A percentile compares a stretch with the other conserved stretches of the same genome.
phyloP scores from a whole-genome alignment of 1,140 invertebrate genomes.

The Lucilia cuprina region DNA sequence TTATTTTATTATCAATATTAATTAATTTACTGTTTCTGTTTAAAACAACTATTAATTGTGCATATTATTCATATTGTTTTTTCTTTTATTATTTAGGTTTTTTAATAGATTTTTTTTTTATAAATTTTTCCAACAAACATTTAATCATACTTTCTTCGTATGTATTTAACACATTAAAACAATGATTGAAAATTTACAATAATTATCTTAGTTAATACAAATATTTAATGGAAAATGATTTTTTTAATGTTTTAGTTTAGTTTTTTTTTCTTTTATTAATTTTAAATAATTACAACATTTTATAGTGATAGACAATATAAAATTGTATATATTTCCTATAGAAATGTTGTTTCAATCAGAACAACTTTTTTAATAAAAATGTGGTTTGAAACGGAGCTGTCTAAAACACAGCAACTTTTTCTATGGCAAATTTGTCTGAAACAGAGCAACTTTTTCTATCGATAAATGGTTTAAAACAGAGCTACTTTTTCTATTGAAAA shows the following conservation, averaged over 20 bases:
- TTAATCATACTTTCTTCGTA: neutral
- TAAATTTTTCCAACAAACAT: conserved; percentile 4
- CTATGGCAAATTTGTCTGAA: too few relatives aligned
- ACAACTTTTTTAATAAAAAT: too few relatives aligned
- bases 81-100: neutral
- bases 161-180: conserved; percentile 7
- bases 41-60: conserved; percentile 59
- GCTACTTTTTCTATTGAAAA: too few relatives aligned
- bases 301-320: too few relatives aligned
- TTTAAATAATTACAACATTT: neutral
- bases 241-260: too few relatives aligned
- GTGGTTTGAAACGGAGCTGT: too few relatives aligned
- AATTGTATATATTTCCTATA: too few relatives aligned
- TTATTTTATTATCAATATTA: neutral
- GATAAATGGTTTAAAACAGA: too few relatives aligned
- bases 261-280: neutral
- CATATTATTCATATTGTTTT: conserved; percentile 42
- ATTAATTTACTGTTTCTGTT: conserved; percentile 42
- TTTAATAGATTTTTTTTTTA: neutral
- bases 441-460: too few relatives aligned
- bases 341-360: too few relatives aligned
- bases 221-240: neutral
- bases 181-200: neutral
- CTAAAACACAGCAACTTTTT: too few relatives aligned
- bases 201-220: neutral